Evolutionary conservation across 2,888 invertebrate genomes (phyloP).

Genomic region (Phyllotreta cruciferae): DNA sequence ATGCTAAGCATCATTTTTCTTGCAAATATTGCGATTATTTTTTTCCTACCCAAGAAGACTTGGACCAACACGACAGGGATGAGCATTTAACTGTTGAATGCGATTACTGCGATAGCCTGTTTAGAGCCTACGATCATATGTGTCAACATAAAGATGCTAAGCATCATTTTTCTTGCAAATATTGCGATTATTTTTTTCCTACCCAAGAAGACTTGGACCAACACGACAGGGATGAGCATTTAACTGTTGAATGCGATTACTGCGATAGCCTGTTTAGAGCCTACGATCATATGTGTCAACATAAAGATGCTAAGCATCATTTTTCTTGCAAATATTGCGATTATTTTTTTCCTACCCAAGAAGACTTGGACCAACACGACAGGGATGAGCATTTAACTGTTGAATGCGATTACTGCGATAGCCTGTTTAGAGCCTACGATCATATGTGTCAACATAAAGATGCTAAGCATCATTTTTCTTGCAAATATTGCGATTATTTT

Average conservation of each 20-base stretch:
- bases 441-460: constrained; percentile 4
- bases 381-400: constrained; percentile 1
- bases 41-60: not conserved
- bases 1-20: constrained; percentile 1
- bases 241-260: constrained; percentile 2
- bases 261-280: constrained; percentile 3
- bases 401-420: constrained; percentile 8
- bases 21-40: constrained; percentile 5
- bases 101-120: constrained; percentile 7
- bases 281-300: constrained; percentile 4
- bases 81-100: constrained; percentile 9
- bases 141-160: not conserved
- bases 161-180: constrained; percentile 10
- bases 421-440: not conserved
- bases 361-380: not conserved
- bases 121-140: constrained; percentile 4
- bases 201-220: not conserved
- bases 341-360: too few relatives aligned
- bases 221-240: constrained; percentile 9
- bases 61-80: not conserved
- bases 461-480: constrained; percentile 5
- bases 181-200: constrained; percentile 8
- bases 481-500: constrained; percentile 4
- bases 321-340: not conserved
- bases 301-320: constrained; percentile 6